Percentiles rank a stretch among this genome's conserved stretches.
These are phyloP conservation scores for Pomatorhinus ruficollis DNA, from an alignment of 2,113 vertebrate genomes.

Conservation along the genomic window DNA sequence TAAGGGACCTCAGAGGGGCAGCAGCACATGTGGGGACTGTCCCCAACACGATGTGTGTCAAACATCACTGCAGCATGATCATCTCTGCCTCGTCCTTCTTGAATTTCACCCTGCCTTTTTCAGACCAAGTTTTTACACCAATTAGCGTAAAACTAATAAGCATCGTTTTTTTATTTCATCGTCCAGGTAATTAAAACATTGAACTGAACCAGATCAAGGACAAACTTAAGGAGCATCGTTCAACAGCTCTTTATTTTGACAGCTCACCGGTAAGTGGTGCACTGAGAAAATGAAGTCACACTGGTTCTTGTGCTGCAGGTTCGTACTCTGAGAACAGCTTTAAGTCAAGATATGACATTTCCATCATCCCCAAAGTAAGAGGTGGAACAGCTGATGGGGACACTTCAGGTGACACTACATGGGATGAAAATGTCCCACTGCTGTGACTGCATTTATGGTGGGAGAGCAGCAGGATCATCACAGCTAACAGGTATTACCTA, in stretches of 20 bases:
- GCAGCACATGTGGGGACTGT: neutral
- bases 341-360: neutral
- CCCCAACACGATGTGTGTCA: neutral
- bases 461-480: neutral
- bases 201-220: conserved; percentile 65
- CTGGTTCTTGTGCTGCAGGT: neutral
- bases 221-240: neutral
- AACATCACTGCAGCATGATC: neutral
- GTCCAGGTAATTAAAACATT: conserved; percentile 51
- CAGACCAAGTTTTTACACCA: neutral
- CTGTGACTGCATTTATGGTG: neutral
- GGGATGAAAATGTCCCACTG: neutral
- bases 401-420: neutral
- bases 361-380: neutral
- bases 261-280: neutral
- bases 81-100: neutral
- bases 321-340: neutral
- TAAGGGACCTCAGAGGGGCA: neutral
- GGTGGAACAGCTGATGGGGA: neutral
- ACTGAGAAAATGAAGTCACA: neutral
- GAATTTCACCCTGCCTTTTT: neutral
- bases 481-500: neutral
- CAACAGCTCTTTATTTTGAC: neutral
- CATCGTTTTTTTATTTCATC: conserved; percentile 6
- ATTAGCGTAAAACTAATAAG: conserved; percentile 34